Evolutionary conservation across 2,113 vertebrate genomes (phyloP), one percentile per base, ranked within the genome.

Genomic region (Bubo bubo): DNA sequence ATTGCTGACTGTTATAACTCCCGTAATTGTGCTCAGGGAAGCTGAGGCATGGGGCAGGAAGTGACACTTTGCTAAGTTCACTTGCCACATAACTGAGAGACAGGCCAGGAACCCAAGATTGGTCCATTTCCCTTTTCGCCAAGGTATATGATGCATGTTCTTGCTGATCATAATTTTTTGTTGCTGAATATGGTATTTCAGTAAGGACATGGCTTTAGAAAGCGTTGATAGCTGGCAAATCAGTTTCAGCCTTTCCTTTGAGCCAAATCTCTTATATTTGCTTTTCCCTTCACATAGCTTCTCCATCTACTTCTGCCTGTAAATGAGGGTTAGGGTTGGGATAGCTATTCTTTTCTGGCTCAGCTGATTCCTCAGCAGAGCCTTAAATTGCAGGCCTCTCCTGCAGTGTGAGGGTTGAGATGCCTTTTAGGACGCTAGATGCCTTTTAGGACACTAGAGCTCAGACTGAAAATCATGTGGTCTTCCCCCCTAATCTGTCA

Each of bases 381-480:
- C 34, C 45, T 67, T 55, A 37, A 90, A 85, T 35, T 72, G 21
- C 26, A 49, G 49, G 28, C 5, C 8, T 60, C 12, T 93, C 20
- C 71, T 94, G 17, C 63, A 60, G 35, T 20, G 52, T 21, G 47
- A 73, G 28, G 0, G 2, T 28, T 37, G 55, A 63, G 43, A 53
- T 79, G 26, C 28, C 14, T 86, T 82, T 24, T 49, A 72, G 34
- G 43, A 43, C 43, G 17, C 43, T 86, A 55, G 72, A 86, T 79
- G 26, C 28, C 12, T 86, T 82, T 24, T 49, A 72, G 34, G 43
- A 45, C 43, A 45, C 43, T 86, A 55, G 72, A 86, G 20, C 28
- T 95, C 55, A 91, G n/a, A 21, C 50, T 95, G 73, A 86, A 92
- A 86, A 91, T 75, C 22, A 26, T 41, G 56, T 50, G 59, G 7